Percentiles rank a stretch among this genome's conserved stretches.
These are phyloP conservation scores for Paramormyrops kingsleyae DNA, from an alignment of 2,113 vertebrate genomes.

Conservation along the genomic window DNA sequence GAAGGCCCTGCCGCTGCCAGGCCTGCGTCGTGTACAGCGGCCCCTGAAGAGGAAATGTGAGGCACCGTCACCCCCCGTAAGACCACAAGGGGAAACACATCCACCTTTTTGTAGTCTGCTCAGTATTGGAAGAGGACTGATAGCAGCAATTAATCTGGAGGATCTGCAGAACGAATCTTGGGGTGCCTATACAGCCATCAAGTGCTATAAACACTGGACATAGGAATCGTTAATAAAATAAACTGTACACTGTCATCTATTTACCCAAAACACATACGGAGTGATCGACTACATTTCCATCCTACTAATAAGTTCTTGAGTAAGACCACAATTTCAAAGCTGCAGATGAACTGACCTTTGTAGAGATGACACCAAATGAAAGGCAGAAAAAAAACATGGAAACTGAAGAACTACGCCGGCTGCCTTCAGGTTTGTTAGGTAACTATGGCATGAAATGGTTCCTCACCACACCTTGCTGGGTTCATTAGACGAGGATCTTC, in stretches of 20 bases:
- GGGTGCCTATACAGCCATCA: not conserved
- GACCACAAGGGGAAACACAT: not conserved
- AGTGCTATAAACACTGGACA: not conserved
- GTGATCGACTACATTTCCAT: not conserved
- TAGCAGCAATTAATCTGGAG: not conserved
- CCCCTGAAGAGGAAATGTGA: slow-evolving; percentile 50
- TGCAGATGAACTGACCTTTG: not conserved
- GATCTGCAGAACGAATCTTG: not conserved
- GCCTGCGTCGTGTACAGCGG: slow-evolving; percentile 87
- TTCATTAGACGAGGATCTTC: not conserved
- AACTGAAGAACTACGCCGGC: not conserved
- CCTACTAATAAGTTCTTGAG: not conserved
- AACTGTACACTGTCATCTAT: not conserved
- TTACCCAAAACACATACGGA: not conserved
- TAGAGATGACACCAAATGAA: not conserved
- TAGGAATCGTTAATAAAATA: not conserved
- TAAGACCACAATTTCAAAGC: not conserved
- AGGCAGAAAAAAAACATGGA: not conserved
- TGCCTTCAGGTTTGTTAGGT: not conserved
- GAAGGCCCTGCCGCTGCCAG: slow-evolving; percentile 72
- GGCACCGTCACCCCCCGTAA: no score
- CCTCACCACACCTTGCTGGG: not conserved
- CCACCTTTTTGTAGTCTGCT: not conserved
- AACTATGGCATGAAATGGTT: not conserved
- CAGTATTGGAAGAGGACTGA: not conserved